phyloP scores from a whole-genome alignment of 1,140 invertebrate genomes.

The Semibalanus balanoides region DNA sequence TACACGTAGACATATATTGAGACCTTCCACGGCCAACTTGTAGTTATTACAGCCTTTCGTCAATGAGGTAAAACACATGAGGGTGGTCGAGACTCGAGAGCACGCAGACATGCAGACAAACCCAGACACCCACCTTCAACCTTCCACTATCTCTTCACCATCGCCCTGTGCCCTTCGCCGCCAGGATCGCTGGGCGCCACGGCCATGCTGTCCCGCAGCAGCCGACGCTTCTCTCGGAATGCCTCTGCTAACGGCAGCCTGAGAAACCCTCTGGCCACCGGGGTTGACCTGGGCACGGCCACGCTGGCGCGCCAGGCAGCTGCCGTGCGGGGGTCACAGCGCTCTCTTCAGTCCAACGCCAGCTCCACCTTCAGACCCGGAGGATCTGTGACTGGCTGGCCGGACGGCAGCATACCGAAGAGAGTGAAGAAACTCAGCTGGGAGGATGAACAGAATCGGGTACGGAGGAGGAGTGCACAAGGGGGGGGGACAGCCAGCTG shows the following conservation, averaged over 20 bases:
- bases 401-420: slow-evolving; percentile 40
- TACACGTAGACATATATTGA: no score
- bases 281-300: not conserved
- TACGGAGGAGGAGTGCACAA: no score
- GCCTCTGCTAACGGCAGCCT: not conserved
- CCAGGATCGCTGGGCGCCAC: not conserved
- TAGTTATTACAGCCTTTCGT: no score
- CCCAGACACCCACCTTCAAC: no score
- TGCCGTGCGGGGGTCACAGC: slow-evolving; percentile 17
- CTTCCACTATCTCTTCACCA: no score
- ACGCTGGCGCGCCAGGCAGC: slow-evolving; percentile 11
- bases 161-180: no score
- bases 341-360: slow-evolving; percentile 6
- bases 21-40: no score
- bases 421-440: slow-evolving; percentile 56
- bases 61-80: no score
- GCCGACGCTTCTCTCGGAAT: not conserved
- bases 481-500: no score
- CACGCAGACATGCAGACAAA: no score
- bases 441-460: slow-evolving; percentile 42
- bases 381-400: slow-evolving; percentile 29
- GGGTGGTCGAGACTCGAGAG: no score
- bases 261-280: not conserved
- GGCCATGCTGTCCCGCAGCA: not conserved
- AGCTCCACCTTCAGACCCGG: not conserved